Evolutionary conservation across 2,888 invertebrate genomes (phyloP).

Genomic region (Blastobasis lacticolella): DNA sequence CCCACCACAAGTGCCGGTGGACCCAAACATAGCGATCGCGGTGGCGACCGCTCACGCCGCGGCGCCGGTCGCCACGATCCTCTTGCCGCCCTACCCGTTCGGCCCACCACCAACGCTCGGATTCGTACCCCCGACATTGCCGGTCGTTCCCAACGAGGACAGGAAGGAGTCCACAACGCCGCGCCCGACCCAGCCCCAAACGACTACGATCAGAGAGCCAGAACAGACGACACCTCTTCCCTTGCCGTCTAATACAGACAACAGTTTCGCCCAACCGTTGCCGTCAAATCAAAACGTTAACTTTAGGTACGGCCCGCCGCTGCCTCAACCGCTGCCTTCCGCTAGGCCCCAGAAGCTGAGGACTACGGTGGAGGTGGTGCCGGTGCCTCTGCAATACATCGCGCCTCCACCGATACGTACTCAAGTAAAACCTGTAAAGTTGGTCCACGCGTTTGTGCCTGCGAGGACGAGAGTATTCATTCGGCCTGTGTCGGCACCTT

Average conservation of each 20-base stretch:
- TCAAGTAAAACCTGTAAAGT: conserved; percentile 33
- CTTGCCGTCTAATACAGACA: conserved; percentile 45
- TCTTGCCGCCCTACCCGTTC: conserved; percentile 61
- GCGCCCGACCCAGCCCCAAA: conserved; percentile 33
- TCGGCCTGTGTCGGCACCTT: conserved; percentile 33
- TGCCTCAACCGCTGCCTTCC: conserved; percentile 16
- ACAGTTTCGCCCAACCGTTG: conserved; percentile 47
- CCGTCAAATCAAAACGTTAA: conserved; percentile 52
- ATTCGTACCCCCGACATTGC: conserved; percentile 38
- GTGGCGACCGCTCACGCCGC: conserved; percentile 61
- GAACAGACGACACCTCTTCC: conserved; percentile 43
- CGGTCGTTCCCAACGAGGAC: conserved; percentile 32
- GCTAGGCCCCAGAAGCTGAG: conserved; percentile 44
- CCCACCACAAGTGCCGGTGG: conserved; percentile 27
- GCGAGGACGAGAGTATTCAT: conserved; percentile 46
- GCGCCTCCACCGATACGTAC: conserved; percentile 48
- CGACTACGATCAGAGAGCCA: conserved; percentile 34
- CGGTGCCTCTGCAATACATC: conserved; percentile 57
- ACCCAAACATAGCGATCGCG: conserved; percentile 59
- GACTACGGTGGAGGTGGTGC: conserved; percentile 57
- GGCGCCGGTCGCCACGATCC: conserved; percentile 58
- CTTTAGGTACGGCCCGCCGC: conserved; percentile 38
- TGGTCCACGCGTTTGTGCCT: conserved; percentile 50
- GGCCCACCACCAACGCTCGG: conserved; percentile 51
- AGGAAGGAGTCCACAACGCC: conserved; percentile 41